Evolutionary conservation across 2,797 vertebrate species (phyloP).

Genomic region (Tarsius wallacei): DNA sequence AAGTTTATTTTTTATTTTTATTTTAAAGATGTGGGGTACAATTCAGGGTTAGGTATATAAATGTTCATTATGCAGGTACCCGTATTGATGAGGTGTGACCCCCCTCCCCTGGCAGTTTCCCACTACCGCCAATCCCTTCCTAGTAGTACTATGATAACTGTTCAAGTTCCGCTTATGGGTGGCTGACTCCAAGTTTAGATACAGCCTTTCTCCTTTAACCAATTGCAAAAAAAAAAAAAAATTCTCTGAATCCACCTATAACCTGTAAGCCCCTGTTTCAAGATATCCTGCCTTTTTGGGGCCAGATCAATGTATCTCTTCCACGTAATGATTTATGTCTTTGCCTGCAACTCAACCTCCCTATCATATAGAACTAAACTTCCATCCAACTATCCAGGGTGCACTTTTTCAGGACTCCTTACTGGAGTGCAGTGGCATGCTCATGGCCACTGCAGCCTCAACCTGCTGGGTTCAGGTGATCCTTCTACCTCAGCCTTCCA

Average conservation of each 20-base stretch:
- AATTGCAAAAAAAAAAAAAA: not conserved
- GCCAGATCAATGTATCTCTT: not conserved
- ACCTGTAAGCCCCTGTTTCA: not conserved
- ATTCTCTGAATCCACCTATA: not conserved
- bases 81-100: no score
- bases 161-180: no score
- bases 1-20: not conserved
- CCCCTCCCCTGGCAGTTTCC: no score
- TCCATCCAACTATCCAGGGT: not conserved
- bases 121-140: no score
- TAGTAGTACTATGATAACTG: no score
- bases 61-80: no score
- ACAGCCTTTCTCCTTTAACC: not conserved
- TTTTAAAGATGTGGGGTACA: no score
- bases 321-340: not conserved
- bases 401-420: not conserved
- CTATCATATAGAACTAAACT: not conserved
- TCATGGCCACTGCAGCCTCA: no score
- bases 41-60: no score
- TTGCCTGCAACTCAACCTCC: not conserved
- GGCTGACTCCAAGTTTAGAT: not conserved
- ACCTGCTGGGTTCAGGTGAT: no score
- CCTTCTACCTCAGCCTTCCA: no score
- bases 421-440: no score
- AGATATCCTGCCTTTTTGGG: not conserved